Evolutionary conservation across 1,140 invertebrate species (phyloP).

Genomic region (Pogonomyrmex barbatus): DNA sequence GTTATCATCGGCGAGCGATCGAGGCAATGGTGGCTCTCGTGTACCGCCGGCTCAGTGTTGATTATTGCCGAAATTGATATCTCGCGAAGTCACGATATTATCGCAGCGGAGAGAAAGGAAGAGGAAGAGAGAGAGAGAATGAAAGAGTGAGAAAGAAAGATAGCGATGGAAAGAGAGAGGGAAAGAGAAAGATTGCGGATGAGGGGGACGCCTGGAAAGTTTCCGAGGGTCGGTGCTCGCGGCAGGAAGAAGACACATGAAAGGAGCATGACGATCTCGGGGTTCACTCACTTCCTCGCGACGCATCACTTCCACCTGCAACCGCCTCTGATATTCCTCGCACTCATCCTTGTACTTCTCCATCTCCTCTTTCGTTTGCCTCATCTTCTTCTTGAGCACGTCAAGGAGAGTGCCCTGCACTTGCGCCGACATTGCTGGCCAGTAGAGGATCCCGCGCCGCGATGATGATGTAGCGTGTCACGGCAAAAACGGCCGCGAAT

Average conservation of each 20-base stretch:
- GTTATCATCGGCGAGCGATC: not conserved
- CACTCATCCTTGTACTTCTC: conserved; percentile 98
- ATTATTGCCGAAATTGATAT: conserved; percentile 46
- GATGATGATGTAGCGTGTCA: conserved; percentile 27
- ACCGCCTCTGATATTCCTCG: conserved; percentile 95
- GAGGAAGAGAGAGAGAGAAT: not conserved
- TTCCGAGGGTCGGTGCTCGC: conserved; percentile 30
- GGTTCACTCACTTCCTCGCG: conserved; percentile 96
- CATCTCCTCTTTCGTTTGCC: conserved; percentile 98
- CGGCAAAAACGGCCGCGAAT: conserved; percentile 28
- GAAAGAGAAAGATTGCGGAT: conserved; percentile 12
- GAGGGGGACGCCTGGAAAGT: conserved; percentile 14
- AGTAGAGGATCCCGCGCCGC: conserved; percentile 45
- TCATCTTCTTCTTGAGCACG: conserved; percentile 99
- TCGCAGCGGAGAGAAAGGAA: conserved; percentile 2
- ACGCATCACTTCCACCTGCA: conserved; percentile 95
- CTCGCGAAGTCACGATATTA: conserved; percentile 32
- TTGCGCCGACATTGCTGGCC: conserved; percentile 92
- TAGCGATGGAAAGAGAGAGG: conserved; percentile 14
- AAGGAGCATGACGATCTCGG: conserved; percentile 24
- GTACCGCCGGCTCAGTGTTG: conserved; percentile 8
- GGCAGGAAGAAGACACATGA: conserved; percentile 28
- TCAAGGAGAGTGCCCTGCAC: conserved; percentile 96
- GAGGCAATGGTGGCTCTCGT: conserved; percentile 6
- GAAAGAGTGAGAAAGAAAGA: conserved; percentile 11